phyloP scores from a whole-genome alignment of 2,888 invertebrate genomes.

The Nemurella pictetii region DNA sequence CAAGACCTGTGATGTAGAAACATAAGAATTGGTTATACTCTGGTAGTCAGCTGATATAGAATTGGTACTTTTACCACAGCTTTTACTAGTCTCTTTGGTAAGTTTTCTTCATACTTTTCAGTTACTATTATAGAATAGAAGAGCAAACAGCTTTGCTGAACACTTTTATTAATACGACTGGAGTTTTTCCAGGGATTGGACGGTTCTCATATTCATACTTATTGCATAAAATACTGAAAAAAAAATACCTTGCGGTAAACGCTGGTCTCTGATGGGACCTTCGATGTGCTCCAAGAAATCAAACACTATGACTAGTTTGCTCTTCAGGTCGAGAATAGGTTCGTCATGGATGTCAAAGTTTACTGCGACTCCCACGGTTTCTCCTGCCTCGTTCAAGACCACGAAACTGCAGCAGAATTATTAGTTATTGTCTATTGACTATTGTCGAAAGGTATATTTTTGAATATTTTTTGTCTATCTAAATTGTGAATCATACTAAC shows the following conservation, averaged over 20 bases:
- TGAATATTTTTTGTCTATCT: too few relatives aligned
- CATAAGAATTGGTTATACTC: neutral
- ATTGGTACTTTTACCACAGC: too few relatives aligned
- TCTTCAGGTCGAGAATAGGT: constrained; percentile 70
- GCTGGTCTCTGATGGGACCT: constrained; percentile 65
- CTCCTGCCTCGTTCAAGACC: constrained; percentile 59
- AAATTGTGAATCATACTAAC: too few relatives aligned
- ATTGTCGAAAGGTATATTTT: too few relatives aligned
- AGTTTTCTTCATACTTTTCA: too few relatives aligned
- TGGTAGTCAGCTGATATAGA: too few relatives aligned
- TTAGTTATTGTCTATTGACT: too few relatives aligned
- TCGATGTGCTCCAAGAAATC: constrained; percentile 78
- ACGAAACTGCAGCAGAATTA: constrained; percentile 74
- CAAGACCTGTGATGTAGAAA: constrained; percentile 45
- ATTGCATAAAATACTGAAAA: neutral
- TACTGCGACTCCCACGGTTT: constrained; percentile 69
- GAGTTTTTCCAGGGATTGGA: too few relatives aligned
- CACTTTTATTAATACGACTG: neutral
- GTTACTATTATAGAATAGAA: neutral
- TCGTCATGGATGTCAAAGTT: constrained; percentile 83
- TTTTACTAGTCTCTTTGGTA: too few relatives aligned
- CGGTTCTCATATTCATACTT: too few relatives aligned
- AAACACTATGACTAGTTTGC: constrained; percentile 72
- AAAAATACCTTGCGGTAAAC: constrained; percentile 27
- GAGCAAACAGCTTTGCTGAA: neutral